Percentiles rank a stretch among this genome's conserved stretches.
phyloP scores from a whole-genome alignment of 2,113 vertebrate species.

The Zosterops hypoxanthus region DNA sequence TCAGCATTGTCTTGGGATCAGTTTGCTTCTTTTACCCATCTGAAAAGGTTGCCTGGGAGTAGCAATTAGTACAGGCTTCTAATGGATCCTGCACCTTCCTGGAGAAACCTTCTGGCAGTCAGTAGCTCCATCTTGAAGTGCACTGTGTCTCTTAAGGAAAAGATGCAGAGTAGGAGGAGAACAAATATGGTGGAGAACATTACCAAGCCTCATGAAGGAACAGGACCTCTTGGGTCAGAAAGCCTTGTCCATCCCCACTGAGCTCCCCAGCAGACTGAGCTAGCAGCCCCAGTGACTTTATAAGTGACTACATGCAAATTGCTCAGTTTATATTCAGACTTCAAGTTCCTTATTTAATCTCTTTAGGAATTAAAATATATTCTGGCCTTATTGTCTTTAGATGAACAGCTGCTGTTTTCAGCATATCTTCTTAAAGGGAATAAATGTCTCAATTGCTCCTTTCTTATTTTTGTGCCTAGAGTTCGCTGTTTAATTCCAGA shows the following conservation, averaged over 20 bases:
- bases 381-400: not conserved
- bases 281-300: not conserved
- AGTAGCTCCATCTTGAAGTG: not conserved
- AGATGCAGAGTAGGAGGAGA: not conserved
- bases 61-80: not conserved
- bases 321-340: not conserved
- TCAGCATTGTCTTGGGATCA: not conserved
- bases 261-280: not conserved
- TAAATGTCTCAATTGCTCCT: not conserved
- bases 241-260: not conserved
- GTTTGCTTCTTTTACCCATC: not conserved
- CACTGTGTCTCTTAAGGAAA: not conserved
- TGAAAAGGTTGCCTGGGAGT: not conserved
- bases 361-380: not conserved
- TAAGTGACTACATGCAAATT: not conserved
- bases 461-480: not conserved
- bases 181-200: not conserved
- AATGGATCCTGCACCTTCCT: not conserved
- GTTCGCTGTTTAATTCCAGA: conserved; percentile 14
- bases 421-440: not conserved
- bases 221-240: not conserved
- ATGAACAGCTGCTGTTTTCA: not conserved
- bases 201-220: not conserved
- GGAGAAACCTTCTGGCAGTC: not conserved
- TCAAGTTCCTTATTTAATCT: not conserved